Conservation (phyloP, 2,888 invertebrate genomes). For the Morpho achilles region DNA sequence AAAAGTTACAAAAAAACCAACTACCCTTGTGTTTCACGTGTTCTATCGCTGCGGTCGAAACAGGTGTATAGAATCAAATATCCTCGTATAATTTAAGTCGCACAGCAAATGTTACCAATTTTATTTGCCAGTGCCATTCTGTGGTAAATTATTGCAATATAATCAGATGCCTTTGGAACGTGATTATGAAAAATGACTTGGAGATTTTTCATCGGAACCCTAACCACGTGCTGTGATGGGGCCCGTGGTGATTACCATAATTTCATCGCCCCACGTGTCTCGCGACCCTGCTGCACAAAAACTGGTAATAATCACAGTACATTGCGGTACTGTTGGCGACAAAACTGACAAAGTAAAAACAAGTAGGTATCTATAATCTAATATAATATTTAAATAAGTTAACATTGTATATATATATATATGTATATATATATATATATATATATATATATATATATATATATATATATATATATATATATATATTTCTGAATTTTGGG, state of each 20-base stretch:
- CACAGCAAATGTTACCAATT: neutral
- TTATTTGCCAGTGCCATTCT: neutral
- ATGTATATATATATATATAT: too few species aligned
- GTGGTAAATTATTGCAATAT: neutral
- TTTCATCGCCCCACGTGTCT: conserved; percentile 76
- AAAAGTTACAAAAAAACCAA: too few species aligned
- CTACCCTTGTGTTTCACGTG: too few species aligned
- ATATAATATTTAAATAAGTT: too few species aligned
- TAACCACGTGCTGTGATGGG: conserved; percentile 59
- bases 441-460: too few species aligned
- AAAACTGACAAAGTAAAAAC: conserved; percentile 26
- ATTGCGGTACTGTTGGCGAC: conserved; percentile 43
- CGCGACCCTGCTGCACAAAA: conserved; percentile 63
- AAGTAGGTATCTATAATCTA: too few species aligned
- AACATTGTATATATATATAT: too few species aligned
- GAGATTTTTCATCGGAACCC: conserved; percentile 40
- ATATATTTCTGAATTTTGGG: too few species aligned
- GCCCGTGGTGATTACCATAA: conserved; percentile 74
- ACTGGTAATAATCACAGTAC: conserved; percentile 73
- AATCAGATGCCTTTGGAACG: neutral
- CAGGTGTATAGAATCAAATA: too few species aligned
- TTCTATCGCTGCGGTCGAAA: neutral
- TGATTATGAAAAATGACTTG: conserved; percentile 9
- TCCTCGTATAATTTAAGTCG: too few species aligned
- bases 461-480: too few species aligned